These are phyloP conservation scores for Gastrophryne carolinensis DNA, from an alignment of 2,797 vertebrate species.

Conservation along the genomic window DNA sequence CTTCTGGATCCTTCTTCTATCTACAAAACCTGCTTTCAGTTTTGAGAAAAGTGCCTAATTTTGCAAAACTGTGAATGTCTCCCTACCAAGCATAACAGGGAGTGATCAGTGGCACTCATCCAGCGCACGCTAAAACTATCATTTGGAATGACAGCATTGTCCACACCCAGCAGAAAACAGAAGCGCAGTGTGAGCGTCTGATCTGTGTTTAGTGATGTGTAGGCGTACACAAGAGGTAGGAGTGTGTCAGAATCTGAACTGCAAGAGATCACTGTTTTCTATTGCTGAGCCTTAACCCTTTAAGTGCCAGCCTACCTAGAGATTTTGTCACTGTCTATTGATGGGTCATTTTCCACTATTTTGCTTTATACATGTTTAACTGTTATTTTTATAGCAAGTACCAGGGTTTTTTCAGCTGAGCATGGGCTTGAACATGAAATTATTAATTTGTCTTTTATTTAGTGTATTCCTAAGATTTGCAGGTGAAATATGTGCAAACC, in stretches of 20 bases:
- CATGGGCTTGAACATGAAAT: no score
- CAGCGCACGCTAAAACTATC: conserved; percentile 60
- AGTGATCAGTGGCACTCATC: conserved; percentile 61
- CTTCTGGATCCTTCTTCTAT: background rate
- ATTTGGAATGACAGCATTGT: conserved; percentile 58
- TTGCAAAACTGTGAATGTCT: background rate
- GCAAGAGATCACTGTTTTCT: background rate
- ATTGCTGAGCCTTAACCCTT: no score
- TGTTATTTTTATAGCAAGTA: no score
- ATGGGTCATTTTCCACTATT: no score
- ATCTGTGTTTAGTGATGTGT: conserved; percentile 61
- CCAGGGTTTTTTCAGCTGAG: no score
- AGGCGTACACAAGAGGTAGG: conserved; percentile 30
- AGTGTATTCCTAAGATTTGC: no score
- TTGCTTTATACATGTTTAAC: no score
- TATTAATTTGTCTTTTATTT: no score
- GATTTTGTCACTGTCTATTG: no score
- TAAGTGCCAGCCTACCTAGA: no score
- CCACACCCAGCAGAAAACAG: conserved; percentile 68
- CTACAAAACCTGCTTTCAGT: background rate
- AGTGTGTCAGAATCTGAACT: conserved; percentile 4
- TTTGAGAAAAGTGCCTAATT: background rate
- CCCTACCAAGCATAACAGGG: conserved; percentile 50
- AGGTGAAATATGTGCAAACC: no score
- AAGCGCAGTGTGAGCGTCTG: conserved; percentile 62